These are phyloP conservation scores for Myzus persicae DNA, from an alignment of 1,140 invertebrate species.

Conservation along the genomic window DNA sequence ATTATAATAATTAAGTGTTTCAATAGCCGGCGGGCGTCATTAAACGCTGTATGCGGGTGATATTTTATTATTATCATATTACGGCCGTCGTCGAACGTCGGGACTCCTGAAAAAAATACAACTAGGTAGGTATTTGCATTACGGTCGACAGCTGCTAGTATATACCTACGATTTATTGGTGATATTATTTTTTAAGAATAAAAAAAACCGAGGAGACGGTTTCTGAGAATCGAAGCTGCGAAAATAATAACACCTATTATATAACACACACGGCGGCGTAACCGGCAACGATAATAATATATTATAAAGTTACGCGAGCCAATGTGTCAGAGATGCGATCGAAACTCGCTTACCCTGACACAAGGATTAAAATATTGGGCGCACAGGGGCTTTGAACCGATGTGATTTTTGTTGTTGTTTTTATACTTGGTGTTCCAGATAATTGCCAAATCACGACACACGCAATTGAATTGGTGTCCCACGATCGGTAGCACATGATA, in stretches of 20 bases:
- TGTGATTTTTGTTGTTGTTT: neutral
- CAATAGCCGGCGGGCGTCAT: too few relatives aligned
- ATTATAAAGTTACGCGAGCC: neutral
- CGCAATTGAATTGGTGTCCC: neutral
- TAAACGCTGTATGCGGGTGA: too few relatives aligned
- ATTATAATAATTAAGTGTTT: too few relatives aligned
- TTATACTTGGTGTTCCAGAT: neutral
- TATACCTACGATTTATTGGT: neutral
- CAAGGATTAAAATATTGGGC: neutral
- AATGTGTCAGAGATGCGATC: neutral
- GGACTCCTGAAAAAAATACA: neutral
- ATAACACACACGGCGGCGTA: neutral
- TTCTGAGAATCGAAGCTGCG: neutral
- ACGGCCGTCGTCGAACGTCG: neutral
- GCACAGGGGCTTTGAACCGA: neutral
- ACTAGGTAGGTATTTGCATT: too few relatives aligned
- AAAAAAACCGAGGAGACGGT: neutral
- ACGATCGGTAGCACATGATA: neutral
- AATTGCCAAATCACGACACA: neutral
- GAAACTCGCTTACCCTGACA: conserved; percentile 37
- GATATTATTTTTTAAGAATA: neutral
- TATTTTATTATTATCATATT: too few relatives aligned
- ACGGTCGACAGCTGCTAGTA: too few relatives aligned
- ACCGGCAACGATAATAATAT: neutral
- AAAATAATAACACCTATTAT: conserved; percentile 1